Base-by-base conservation (phyloP, 2,888 invertebrate genomes). In the Ectobius pallidus region DNA sequence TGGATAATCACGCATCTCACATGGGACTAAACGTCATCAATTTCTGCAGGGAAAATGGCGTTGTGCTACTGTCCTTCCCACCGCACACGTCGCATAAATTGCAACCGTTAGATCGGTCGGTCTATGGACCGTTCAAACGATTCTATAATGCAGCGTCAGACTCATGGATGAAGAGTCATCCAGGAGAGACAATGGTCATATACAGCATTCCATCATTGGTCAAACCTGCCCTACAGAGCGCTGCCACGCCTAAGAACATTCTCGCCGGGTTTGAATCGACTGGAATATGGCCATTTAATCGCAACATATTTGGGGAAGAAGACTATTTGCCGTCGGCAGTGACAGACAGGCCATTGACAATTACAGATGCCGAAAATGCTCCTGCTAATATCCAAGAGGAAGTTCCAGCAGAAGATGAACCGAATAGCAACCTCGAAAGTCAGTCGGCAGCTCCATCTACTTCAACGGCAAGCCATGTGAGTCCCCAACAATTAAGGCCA, bases 21-120 rank as follows among this genome's bases (percentile, higher is more conserved):
- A 58, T 79, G 20, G 72, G 69, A 46, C 71, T 75, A 63, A 75
- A 75, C 75, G 77, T 72, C 44, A 75, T 75, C 72, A 79, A 78
- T 76, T 76, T 75, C 76, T 80, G 78, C 75, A 80, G 80, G 77
- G 78, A 79, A 44, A 78, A 79, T 77, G 81, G 82, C 7, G 80
- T 84, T 39, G 77, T 80, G 49, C 72, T 83, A 55, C 76, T 83
- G 42, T 81, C 82, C 7, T 78, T 82, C 55, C 82, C 80, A 30
- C 82, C 82, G n/a, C 82, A 83, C 76, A 80, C 81, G 67, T 79
- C 81, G 2, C 81, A 80, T 68, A 82, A 81, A 75, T 61, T 84
- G 62, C 83, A 84, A 78, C 83, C 82, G 7, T 77, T 83, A n/a
- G 81, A 84, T 75, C 79, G 81, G 9, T 79, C 80, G 22, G 77